Evolutionary conservation across 2,113 vertebrate species (phyloP), one percentile per base, ranked within the genome.

Genomic region (Antigone vipio): DNA sequence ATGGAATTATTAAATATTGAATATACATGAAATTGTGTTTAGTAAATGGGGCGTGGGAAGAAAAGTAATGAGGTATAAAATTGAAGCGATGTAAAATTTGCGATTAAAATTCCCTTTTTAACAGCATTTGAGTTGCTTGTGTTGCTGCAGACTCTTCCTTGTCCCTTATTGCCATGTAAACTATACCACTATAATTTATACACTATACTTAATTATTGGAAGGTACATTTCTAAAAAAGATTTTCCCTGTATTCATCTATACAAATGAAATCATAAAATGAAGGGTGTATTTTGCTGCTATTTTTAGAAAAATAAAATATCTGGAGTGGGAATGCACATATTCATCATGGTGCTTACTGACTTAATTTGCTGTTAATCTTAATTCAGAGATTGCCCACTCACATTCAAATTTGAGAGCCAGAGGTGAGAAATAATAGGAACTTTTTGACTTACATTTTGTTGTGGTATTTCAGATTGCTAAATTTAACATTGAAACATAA

Each of bases 61-160:
- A 67, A 90, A 85, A 81, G 29, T 42, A 66, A 53, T 0, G 3
- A 59, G 24, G 42, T 84, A 47, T 79, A 52, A 73, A 73, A 66
- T 14, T 50, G 53, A 93, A 82, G 44, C 56, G 49, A 62, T 80
- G 82, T 58, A 82, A 66, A 55, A 26, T 32, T 63, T 68, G 17
- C 47, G 9, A 93, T 85, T 92, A 85, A 95, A 95, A 66, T 60
- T 76, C 63, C 12, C 38, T 75, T 89, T 93, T 75, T 80, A 92
- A 95, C 62, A 62, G 27, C 42, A 29, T 82, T 87, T 50, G 53
- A 78, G 22, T 87, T 91, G 40, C 58, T 84, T 66, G 38, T 77
- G 40, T 81, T 81, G 63, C 79, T 91, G 30, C 56, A 85, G 69
- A 34, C 24, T 35, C 55, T 67, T 84, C 55, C 27, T 93, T 81